Evolutionary conservation across 2,888 invertebrate genomes (phyloP).

Genomic region (Tenthredo livida): DNA sequence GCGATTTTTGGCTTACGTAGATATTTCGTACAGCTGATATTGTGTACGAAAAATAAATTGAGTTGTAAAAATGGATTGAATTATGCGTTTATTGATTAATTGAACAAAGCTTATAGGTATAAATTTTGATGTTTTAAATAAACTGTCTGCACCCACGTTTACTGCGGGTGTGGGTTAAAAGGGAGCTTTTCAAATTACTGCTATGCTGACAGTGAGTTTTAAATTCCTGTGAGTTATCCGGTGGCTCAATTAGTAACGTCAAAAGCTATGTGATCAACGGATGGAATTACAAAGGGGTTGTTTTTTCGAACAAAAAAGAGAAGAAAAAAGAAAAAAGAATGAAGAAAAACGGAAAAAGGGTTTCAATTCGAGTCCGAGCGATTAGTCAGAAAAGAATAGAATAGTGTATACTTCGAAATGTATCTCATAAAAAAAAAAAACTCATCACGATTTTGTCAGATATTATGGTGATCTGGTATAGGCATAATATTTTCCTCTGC

Average conservation of each 20-base stretch:
- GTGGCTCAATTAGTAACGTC: constrained; percentile 26
- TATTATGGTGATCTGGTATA: too few relatives aligned
- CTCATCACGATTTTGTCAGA: neutral
- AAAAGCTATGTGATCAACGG: constrained; percentile 30
- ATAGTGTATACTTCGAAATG: neutral
- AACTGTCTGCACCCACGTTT: too few relatives aligned
- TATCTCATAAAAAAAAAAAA: neutral
- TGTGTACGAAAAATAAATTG: too few relatives aligned
- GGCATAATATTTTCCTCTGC: too few relatives aligned
- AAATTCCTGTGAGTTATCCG: constrained; percentile 18
- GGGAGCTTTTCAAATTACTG: neutral
- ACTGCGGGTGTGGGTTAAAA: neutral
- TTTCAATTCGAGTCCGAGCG: neutral
- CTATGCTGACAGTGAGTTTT: neutral
- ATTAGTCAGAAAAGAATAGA: neutral
- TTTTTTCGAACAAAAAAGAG: neutral
- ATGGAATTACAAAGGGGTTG: constrained; percentile 28
- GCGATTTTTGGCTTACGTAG: too few relatives aligned
- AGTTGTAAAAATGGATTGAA: too few relatives aligned
- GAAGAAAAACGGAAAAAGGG: neutral
- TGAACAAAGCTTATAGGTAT: too few relatives aligned
- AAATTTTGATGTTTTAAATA: too few relatives aligned
- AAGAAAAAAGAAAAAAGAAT: neutral
- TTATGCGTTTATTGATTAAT: too few relatives aligned
- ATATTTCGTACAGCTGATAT: too few relatives aligned